phyloP scores from a whole-genome alignment of 2,113 vertebrate genomes.

The Saimiri boliviensis region DNA sequence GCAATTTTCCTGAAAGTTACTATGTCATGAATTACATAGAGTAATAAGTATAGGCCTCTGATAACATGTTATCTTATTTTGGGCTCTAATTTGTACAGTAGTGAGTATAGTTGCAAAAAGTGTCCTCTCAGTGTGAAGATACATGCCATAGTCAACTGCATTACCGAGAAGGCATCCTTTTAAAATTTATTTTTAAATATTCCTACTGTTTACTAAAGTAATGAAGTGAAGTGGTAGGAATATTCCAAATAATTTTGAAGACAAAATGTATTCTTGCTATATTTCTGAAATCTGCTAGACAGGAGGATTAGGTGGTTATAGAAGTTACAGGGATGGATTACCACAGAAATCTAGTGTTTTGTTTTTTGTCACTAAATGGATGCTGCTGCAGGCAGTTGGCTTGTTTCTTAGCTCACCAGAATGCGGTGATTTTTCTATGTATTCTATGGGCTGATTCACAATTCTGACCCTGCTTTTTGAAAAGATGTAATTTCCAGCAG shows the following conservation, averaged over 20 bases:
- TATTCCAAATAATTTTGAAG: background rate
- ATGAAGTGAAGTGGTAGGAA: background rate
- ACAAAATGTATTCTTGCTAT: background rate
- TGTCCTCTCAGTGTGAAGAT: constrained; percentile 48
- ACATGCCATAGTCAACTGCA: constrained; percentile 37
- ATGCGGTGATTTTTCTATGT: background rate
- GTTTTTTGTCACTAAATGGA: constrained; percentile 2
- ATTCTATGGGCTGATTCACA: background rate
- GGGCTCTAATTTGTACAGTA: constrained; percentile 68
- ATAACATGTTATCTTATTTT: constrained; percentile 72
- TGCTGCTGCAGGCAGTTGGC: background rate
- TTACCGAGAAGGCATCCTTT: constrained; percentile 8
- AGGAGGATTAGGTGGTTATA: background rate
- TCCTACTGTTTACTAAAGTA: constrained; percentile 15
- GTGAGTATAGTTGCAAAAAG: constrained; percentile 53
- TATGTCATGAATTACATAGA: constrained; percentile 66
- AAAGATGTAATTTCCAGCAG: background rate
- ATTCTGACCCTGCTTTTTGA: constrained; percentile 27
- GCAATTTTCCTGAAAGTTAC: constrained; percentile 68
- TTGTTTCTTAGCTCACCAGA: background rate
- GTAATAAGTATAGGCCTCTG: constrained; percentile 73
- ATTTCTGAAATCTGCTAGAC: background rate
- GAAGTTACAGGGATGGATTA: background rate
- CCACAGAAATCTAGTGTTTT: constrained; percentile 10
- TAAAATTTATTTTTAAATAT: constrained; percentile 49